Conservation (phyloP, 2,888 invertebrate species). For the Empis livida region DNA sequence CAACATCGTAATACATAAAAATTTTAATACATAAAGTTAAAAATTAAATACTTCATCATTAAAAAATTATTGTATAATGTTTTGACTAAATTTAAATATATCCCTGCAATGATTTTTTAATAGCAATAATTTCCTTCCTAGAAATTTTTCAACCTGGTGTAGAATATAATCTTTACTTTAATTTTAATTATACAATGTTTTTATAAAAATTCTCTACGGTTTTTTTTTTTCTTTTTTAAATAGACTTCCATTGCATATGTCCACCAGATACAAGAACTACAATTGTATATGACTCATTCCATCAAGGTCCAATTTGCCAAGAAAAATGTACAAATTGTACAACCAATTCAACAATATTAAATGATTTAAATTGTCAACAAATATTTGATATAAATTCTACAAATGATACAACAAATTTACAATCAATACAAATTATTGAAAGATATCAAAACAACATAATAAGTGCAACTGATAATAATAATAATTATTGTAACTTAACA, state of each 20-base stretch:
- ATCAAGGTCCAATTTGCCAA: conserved; percentile 23
- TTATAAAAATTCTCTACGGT: no score
- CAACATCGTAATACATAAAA: no score
- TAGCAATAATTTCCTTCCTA: no score
- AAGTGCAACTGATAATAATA: conserved; percentile 7
- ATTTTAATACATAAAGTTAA: no score
- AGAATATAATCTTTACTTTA: no score
- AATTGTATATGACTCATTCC: conserved; percentile 23
- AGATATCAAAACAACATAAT: conserved; percentile 13
- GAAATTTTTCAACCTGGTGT: no score
- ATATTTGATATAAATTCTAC: conserved; percentile 15
- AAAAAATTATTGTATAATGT: no score
- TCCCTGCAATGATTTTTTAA: no score
- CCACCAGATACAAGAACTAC: conserved; percentile 17
- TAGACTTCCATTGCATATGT: conserved; percentile 39
- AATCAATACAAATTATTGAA: conserved; percentile 11
- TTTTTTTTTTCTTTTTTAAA: conserved; percentile 6
- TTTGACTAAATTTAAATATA: no score
- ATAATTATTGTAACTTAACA: conserved; percentile 18
- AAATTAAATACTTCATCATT: no score
- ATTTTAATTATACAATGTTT: no score
- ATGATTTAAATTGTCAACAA: conserved; percentile 11
- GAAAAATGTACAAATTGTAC: conserved; percentile 16
- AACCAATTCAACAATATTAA: not conserved
- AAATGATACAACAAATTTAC: conserved; percentile 3